Percentiles rank a stretch among this genome's conserved stretches.
Evolutionary conservation across 1,140 invertebrate species (phyloP).

Genomic region (Euwallacea fornicatus): DNA sequence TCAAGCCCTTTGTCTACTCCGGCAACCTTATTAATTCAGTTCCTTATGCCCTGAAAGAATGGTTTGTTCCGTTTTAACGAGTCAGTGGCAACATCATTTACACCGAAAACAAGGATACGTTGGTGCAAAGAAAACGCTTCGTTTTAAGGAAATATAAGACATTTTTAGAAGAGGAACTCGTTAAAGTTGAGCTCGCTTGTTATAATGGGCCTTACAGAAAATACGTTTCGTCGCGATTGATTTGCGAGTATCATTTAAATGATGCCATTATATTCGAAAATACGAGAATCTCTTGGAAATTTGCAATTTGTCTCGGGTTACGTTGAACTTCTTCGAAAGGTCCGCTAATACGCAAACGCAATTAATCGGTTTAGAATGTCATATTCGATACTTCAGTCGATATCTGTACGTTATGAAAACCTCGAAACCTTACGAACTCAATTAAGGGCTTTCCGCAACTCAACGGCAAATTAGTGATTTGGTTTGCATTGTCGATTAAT

Average conservation of each 20-base stretch:
- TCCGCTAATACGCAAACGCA: too few relatives aligned
- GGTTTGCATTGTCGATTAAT: conserved; percentile 1
- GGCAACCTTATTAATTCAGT: conserved; percentile 12
- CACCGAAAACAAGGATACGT: conserved; percentile 8
- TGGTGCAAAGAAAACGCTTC: conserved; percentile 7
- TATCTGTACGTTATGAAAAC: neutral
- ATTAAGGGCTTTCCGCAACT: conserved; percentile 1
- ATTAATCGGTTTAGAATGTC: neutral
- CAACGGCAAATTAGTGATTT: conserved; percentile 1
- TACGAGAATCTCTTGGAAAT: neutral
- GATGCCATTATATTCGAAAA: conserved; percentile 13
- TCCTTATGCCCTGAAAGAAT: conserved; percentile 8
- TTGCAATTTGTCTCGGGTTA: neutral
- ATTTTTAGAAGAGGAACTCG: conserved; percentile 22
- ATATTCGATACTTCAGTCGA: neutral
- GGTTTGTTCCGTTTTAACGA: conserved; percentile 17
- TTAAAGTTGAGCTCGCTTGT: conserved; percentile 17
- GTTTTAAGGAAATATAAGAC: conserved; percentile 17
- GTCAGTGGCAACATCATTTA: conserved; percentile 15
- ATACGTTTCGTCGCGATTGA: conserved; percentile 17
- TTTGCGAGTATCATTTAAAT: conserved; percentile 20
- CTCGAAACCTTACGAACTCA: neutral
- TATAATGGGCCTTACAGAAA: conserved; percentile 16
- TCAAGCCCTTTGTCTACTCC: neutral
- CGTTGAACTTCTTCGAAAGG: too few relatives aligned